phyloP scores from a whole-genome alignment of 2,888 invertebrate genomes.

The Dendrolimus pini region DNA sequence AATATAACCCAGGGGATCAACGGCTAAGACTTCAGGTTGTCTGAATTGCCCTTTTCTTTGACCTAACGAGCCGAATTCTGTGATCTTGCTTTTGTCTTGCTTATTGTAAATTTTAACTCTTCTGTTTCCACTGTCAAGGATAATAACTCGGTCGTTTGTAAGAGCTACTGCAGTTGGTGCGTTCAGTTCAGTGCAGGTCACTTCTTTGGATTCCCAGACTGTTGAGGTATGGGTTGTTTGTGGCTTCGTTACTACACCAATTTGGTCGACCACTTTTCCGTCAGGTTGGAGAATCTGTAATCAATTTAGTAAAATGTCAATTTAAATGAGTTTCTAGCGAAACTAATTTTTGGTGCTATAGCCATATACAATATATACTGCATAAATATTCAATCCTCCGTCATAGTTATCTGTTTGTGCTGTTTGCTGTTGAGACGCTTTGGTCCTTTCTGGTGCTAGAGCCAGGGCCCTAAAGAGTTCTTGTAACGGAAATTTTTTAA shows the following conservation, averaged over 20 bases:
- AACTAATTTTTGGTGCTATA: too few relatives aligned
- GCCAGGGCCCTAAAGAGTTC: too few relatives aligned
- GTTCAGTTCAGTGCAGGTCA: slow-evolving; percentile 76
- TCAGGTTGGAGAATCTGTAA: slow-evolving; percentile 68
- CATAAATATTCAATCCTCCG: too few relatives aligned
- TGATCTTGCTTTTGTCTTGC: slow-evolving; percentile 67
- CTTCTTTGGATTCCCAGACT: slow-evolving; percentile 48
- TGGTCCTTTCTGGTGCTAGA: too few relatives aligned
- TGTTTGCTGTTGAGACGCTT: too few relatives aligned
- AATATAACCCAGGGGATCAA: slow-evolving; percentile 84
- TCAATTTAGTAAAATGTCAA: not conserved
- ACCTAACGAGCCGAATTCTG: slow-evolving; percentile 81
- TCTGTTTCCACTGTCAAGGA: slow-evolving; percentile 85
- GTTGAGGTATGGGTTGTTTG: slow-evolving; percentile 38
- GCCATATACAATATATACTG: too few relatives aligned
- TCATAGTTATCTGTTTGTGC: too few relatives aligned
- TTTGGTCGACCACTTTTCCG: slow-evolving; percentile 77
- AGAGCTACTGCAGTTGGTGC: slow-evolving; percentile 84
- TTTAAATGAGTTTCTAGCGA: too few relatives aligned
- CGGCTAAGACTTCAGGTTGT: slow-evolving; percentile 83
- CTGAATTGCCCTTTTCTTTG: slow-evolving; percentile 82
- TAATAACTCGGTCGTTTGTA: slow-evolving; percentile 63
- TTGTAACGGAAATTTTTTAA: too few relatives aligned
- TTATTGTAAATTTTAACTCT: slow-evolving; percentile 79
- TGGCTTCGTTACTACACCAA: slow-evolving; percentile 70